Conservation (phyloP, 2,113 vertebrate genomes). For the Hippocampus abdominalis region DNA sequence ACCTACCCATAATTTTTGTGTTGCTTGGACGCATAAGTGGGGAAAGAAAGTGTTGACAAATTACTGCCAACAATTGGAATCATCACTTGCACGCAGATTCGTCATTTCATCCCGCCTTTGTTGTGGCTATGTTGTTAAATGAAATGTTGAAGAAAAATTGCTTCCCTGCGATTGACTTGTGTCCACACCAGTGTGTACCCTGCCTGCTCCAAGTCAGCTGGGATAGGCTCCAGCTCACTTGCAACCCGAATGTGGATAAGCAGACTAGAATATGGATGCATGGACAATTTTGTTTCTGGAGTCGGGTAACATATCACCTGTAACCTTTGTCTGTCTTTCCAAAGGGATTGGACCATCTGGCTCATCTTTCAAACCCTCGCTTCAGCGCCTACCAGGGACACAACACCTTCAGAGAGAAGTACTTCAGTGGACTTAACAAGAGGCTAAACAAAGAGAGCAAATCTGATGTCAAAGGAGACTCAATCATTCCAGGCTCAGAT, state of each 20-base stretch:
- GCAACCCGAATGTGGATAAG: not conserved
- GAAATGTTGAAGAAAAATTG: no score
- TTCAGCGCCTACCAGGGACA: constrained; percentile 85
- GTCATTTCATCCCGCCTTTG: constrained; percentile 32
- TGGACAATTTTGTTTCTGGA: not conserved
- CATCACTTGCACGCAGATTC: constrained; percentile 50
- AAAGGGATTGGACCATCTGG: constrained; percentile 79
- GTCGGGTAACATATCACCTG: not conserved
- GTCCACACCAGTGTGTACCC: not conserved
- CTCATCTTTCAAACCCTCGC: constrained; percentile 69
- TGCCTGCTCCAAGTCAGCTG: not conserved
- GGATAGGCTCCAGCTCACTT: not conserved
- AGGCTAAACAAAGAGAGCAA: constrained; percentile 78
- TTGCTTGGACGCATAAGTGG: not conserved
- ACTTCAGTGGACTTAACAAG: constrained; percentile 93
- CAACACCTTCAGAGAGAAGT: constrained; percentile 97
- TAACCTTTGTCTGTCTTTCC: constrained; percentile 26
- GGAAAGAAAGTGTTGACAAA: constrained; percentile 49
- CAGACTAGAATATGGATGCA: not conserved
- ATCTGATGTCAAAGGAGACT: constrained; percentile 54
- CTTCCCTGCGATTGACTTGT: no score
- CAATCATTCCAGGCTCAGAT: constrained; percentile 6
- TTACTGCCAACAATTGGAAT: constrained; percentile 44
- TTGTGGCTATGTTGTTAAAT: constrained; percentile 17
- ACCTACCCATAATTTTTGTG: no score